phyloP scores from a whole-genome alignment of 1,140 invertebrate genomes.

The Aethina tumida region DNA sequence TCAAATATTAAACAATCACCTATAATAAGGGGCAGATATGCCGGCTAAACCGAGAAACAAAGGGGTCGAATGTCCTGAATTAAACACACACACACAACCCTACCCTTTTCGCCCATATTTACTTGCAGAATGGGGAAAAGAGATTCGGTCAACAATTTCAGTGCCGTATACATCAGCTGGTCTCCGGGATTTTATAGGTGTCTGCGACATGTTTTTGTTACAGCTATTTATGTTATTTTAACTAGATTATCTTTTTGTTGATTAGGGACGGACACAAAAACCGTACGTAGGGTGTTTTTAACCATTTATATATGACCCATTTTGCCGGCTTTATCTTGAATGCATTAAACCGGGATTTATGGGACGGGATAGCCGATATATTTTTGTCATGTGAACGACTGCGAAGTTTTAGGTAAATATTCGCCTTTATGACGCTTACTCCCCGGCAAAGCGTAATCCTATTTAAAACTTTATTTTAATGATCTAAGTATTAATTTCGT shows the following conservation, averaged over 20 bases:
- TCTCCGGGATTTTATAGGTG: constrained; percentile 6
- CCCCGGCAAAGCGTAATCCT: no score
- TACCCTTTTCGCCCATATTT: constrained; percentile 9
- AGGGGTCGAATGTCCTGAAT: no score
- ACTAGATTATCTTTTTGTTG: constrained; percentile 11
- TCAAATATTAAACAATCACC: constrained; percentile 7
- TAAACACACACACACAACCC: constrained; percentile 4
- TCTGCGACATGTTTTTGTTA: constrained; percentile 8
- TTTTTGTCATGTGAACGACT: no score
- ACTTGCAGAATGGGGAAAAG: not conserved
- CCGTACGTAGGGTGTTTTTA: constrained; percentile 1
- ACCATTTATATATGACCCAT: not conserved
- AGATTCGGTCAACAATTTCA: constrained; percentile 1
- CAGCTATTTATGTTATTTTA: constrained; percentile 9
- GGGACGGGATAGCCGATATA: no score
- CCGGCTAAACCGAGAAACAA: constrained; percentile 6
- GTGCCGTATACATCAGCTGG: constrained; percentile 11
- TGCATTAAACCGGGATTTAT: not conserved
- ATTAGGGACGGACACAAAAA: constrained; percentile 5
- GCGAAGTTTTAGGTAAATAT: no score
- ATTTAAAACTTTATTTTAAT: no score
- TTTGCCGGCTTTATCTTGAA: not conserved
- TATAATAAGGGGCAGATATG: constrained; percentile 8
- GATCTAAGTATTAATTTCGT: no score
- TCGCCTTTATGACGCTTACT: no score